phyloP scores from a whole-genome alignment of 1,140 invertebrate species.

The Bicyclus anynana region DNA sequence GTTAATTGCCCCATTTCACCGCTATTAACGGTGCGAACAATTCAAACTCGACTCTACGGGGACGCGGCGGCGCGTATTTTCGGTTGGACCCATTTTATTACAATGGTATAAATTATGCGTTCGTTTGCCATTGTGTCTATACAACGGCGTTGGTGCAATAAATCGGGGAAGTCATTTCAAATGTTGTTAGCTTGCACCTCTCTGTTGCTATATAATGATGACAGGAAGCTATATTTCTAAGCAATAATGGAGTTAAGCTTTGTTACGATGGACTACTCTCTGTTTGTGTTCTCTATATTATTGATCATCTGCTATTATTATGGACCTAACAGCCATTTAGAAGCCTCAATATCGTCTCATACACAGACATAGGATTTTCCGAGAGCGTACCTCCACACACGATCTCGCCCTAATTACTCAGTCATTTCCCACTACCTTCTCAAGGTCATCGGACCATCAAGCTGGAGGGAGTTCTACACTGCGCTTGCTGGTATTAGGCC shows the following conservation, averaged over 20 bases:
- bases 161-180: conserved; percentile 35
- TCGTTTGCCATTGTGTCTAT: conserved; percentile 40
- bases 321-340: no score
- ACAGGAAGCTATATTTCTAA: not conserved
- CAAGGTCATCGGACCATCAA: no score
- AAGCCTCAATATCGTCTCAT: no score
- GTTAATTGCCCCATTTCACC: conserved; percentile 1
- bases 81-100: conserved; percentile 33
- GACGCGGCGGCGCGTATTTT: conserved; percentile 20
- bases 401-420: no score
- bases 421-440: no score
- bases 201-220: conserved; percentile 18
- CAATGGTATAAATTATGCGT: conserved; percentile 37
- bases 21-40: conserved; percentile 4
- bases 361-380: no score
- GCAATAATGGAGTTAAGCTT: not conserved
- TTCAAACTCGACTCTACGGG: conserved; percentile 10
- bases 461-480: no score
- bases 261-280: not conserved
- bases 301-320: no score
- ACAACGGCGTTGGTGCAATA: conserved; percentile 36
- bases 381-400: no score
- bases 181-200: conserved; percentile 44
- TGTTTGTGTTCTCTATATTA: no score
- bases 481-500: no score